Evolutionary conservation across 2,113 vertebrate genomes (phyloP), one percentile per base, ranked within the genome.

Genomic region (Brienomyrus brachyistius): DNA sequence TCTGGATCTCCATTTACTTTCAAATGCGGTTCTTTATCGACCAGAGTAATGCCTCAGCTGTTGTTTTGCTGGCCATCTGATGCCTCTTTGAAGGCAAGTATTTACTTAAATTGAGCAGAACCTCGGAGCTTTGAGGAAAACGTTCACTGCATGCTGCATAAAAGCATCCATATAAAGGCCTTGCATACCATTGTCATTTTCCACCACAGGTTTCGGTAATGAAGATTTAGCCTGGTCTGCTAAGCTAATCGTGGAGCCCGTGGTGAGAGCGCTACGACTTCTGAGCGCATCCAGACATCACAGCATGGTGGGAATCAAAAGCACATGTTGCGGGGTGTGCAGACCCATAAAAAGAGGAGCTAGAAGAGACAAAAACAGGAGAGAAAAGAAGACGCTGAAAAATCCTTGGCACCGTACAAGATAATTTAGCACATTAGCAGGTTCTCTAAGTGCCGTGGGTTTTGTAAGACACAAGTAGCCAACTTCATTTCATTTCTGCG

Each of bases 201-300:
- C 87, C 54, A 35, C 52, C 50, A 43, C 27, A 17, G n/a, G 40
- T 47, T 45, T 35, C 13, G 0, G n/a, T 62, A 85, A 89, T 47
- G 35, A 80, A 86, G 45, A 4, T 89, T 89, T 89, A 86, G 89
- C 43, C 21, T n/a, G 48, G 31, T 48, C 56, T 35, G 82, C 35
- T 19, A 86, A 62, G 84, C 56, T 52, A 86, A 51, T 35, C n/a
- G 13, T 7, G 17, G 5, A 17, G n/a, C 13, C 85, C 35, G 43
- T 31, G 83, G 82, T 3, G 11, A 51, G 21, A 43, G 23, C 9
- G 21, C n/a, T 82, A 23, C 21, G 19, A 52, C 15, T 86, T 66
- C 31, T 19, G 40, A 85, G 59, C 45, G 31, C 83, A 51, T 50
- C n/a, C 83, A 48, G 83, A 86, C 83, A 50, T 50, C 83, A 21